phyloP scores from a whole-genome alignment of 2,888 invertebrate genomes.

The Fragum fragum region DNA sequence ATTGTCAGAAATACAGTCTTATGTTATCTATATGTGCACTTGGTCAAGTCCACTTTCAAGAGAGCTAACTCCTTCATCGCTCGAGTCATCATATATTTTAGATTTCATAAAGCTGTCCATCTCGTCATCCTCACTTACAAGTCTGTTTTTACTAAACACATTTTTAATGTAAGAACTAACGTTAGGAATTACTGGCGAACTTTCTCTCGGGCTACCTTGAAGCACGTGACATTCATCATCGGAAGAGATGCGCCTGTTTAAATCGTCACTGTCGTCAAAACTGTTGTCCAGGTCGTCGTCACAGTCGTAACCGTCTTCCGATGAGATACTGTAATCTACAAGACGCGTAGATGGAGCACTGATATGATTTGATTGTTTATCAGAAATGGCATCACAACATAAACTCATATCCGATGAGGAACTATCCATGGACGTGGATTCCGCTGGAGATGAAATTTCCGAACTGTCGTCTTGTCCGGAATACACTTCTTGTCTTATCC shows the following conservation, averaged over 20 bases:
- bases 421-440: neutral
- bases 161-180: conserved; percentile 39
- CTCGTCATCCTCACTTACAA: conserved; percentile 52
- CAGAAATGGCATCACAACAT: neutral
- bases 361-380: neutral
- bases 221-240: neutral
- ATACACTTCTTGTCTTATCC: conserved; percentile 10
- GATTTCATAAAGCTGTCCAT: conserved; percentile 67
- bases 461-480: conserved; percentile 44
- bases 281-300: neutral
- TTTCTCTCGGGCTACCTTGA: neutral
- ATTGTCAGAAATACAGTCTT: too few relatives aligned
- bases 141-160: conserved; percentile 39
- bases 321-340: conserved; percentile 27
- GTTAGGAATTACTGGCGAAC: neutral
- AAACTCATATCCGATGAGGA: conserved; percentile 17
- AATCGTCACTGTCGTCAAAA: conserved; percentile 10
- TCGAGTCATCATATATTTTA: conserved; percentile 47
- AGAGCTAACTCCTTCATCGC: conserved; percentile 58
- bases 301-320: conserved; percentile 10
- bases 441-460: conserved; percentile 12
- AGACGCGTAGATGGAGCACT: neutral
- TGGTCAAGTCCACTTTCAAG: conserved; percentile 54
- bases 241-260: conserved; percentile 9
- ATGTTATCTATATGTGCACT: conserved; percentile 16